Evolutionary conservation across 2,888 invertebrate species (phyloP).

Genomic region (Acrocyrtus sp.): DNA sequence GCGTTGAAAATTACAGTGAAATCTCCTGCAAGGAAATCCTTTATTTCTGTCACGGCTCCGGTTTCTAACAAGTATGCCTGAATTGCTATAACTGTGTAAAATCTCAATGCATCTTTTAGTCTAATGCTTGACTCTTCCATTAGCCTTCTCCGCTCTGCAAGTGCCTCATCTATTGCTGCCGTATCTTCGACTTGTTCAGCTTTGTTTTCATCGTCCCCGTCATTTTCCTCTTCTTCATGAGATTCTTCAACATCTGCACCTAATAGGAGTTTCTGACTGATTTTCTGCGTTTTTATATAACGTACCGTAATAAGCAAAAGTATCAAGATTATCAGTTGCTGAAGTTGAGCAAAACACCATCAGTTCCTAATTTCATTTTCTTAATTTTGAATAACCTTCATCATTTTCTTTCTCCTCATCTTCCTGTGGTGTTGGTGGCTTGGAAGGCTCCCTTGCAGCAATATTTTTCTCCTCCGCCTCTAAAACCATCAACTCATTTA

Average conservation of each 20-base stretch:
- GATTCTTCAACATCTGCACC: not conserved
- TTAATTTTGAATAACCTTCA: not conserved
- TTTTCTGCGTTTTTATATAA: no score
- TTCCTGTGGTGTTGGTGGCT: not conserved
- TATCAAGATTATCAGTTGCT: no score
- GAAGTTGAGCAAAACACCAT: no score
- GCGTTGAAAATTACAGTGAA: constrained; percentile 55
- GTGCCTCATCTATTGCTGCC: not conserved
- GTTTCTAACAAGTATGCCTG: constrained; percentile 61
- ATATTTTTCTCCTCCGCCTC: constrained; percentile 27
- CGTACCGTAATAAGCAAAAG: not conserved
- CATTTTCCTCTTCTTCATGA: constrained; percentile 1
- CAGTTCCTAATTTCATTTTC: not conserved
- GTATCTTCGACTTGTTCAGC: no score
- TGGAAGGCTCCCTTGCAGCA: not conserved
- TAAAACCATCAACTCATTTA: constrained; percentile 17
- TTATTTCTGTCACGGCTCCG: constrained; percentile 62
- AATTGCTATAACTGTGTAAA: constrained; percentile 56
- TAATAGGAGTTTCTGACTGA: no score
- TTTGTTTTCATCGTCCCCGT: not conserved
- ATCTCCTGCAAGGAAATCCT: constrained; percentile 56
- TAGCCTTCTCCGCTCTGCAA: not conserved
- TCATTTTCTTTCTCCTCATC: constrained; percentile 24
- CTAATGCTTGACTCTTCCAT: constrained; percentile 55
- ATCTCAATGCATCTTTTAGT: constrained; percentile 51